phyloP scores from a whole-genome alignment of 2,113 vertebrate species.

The Actinemys pallida region DNA sequence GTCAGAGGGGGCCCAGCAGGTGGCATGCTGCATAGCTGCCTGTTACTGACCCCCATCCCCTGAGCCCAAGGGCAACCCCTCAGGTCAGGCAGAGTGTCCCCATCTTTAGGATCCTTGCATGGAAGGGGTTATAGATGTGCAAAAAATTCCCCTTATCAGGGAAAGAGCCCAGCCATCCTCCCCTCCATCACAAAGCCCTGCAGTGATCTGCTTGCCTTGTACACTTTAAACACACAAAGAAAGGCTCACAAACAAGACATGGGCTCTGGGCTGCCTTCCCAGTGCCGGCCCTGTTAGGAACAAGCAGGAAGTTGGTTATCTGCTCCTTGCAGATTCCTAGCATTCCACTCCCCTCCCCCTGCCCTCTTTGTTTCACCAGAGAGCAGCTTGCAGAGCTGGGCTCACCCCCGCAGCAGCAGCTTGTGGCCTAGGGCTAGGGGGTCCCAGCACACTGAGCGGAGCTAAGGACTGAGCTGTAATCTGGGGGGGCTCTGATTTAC shows the following conservation, averaged over 20 bases:
- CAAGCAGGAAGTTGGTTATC: constrained; percentile 46
- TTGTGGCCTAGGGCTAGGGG: neutral
- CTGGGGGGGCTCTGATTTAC: neutral
- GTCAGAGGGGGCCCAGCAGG: neutral
- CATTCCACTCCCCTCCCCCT: constrained; percentile 29
- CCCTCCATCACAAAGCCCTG: too few relatives aligned
- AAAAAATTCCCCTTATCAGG: accelerated
- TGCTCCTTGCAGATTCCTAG: constrained; percentile 40
- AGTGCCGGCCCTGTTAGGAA: neutral
- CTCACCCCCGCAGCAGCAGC: neutral
- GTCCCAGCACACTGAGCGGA: neutral
- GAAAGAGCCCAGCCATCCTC: accelerated
- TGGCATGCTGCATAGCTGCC: neutral
- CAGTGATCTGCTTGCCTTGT: neutral
- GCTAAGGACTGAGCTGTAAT: neutral
- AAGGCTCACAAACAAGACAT: neutral
- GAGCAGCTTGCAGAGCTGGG: neutral
- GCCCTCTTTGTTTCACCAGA: constrained; percentile 2
- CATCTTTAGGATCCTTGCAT: neutral
- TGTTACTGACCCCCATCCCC: too few relatives aligned
- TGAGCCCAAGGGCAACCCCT: neutral
- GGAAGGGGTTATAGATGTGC: accelerated
- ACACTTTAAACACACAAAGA: neutral
- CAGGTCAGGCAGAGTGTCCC: neutral
- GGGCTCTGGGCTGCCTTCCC: neutral